Percentiles rank a stretch among this genome's conserved stretches.
These are phyloP conservation scores for Crypturellus undulatus DNA, from an alignment of 2,113 vertebrate genomes.

Conservation along the genomic window DNA sequence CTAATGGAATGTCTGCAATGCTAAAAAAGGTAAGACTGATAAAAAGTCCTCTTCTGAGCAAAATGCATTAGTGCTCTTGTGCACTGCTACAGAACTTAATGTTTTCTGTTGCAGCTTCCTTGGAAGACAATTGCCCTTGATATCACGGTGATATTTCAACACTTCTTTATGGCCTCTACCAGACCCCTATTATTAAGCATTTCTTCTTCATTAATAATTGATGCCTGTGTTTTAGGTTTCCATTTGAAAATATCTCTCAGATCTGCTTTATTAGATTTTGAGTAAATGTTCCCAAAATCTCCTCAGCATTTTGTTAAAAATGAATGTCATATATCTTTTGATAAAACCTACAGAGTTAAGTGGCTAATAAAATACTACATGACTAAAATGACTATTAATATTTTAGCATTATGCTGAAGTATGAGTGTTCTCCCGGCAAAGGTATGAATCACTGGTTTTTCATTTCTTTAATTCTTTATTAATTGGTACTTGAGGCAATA, in stretches of 20 bases:
- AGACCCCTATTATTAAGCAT: conserved; percentile 66
- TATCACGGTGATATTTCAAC: conserved; percentile 61
- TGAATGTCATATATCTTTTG: conserved; percentile 79
- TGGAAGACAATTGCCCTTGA: conserved; percentile 46
- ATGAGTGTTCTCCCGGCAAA: conserved; percentile 63
- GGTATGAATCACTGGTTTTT: conserved; percentile 81
- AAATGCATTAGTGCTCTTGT: neutral
- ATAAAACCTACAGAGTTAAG: conserved; percentile 79
- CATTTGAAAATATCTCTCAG: conserved; percentile 71
- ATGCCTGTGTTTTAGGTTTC: conserved; percentile 64
- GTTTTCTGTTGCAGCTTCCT: conserved; percentile 45
- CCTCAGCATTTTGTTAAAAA: conserved; percentile 78
- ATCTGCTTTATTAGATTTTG: conserved; percentile 80
- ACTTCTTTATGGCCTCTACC: conserved; percentile 53
- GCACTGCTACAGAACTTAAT: neutral
- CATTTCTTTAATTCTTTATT: conserved; percentile 86
- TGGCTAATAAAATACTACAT: conserved; percentile 80
- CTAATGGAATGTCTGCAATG: neutral
- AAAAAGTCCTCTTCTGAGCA: neutral
- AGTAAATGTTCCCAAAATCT: conserved; percentile 76
- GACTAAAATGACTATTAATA: conserved; percentile 81
- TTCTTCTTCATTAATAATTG: conserved; percentile 77
- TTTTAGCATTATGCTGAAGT: conserved; percentile 78
- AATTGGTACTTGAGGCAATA: conserved; percentile 84
- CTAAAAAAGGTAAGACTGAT: neutral